These are phyloP conservation scores for Argopecten irradians DNA, from an alignment of 1,140 invertebrate genomes.

Conservation along the genomic window DNA sequence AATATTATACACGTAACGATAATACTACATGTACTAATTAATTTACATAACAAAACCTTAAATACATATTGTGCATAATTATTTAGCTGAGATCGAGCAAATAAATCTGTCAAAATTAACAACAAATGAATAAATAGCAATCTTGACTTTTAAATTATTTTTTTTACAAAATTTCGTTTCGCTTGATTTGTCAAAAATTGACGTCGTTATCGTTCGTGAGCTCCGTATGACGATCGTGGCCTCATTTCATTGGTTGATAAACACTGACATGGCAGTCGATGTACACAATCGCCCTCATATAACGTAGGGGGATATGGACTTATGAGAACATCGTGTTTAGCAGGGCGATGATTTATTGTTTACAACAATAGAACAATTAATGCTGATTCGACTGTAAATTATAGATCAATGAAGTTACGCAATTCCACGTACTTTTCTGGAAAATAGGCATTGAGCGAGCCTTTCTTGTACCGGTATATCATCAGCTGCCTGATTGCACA, in stretches of 20 bases:
- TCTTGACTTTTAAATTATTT: too few relatives aligned
- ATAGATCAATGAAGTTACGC: neutral
- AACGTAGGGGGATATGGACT: neutral
- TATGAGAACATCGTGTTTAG: neutral
- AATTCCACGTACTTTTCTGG: neutral
- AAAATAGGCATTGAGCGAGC: neutral
- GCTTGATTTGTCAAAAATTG: neutral
- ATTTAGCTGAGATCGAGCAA: too few relatives aligned
- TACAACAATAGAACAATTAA: neutral
- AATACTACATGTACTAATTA: too few relatives aligned
- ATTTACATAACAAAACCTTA: too few relatives aligned
- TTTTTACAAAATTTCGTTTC: neutral
- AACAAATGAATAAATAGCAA: too few relatives aligned
- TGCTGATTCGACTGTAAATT: neutral
- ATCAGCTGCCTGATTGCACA: too few relatives aligned
- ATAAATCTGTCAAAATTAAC: too few relatives aligned
- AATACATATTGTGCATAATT: too few relatives aligned
- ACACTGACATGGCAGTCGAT: conserved; percentile 30
- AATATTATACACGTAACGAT: neutral
- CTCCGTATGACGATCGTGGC: conserved; percentile 5
- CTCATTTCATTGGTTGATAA: conserved; percentile 38
- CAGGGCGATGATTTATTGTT: neutral
- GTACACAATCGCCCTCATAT: neutral
- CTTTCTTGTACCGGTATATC: neutral
- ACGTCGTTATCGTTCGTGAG: neutral